These are phyloP conservation scores for Ormyrus nitidulus DNA, from an alignment of 2,888 invertebrate genomes.

Conservation along the genomic window DNA sequence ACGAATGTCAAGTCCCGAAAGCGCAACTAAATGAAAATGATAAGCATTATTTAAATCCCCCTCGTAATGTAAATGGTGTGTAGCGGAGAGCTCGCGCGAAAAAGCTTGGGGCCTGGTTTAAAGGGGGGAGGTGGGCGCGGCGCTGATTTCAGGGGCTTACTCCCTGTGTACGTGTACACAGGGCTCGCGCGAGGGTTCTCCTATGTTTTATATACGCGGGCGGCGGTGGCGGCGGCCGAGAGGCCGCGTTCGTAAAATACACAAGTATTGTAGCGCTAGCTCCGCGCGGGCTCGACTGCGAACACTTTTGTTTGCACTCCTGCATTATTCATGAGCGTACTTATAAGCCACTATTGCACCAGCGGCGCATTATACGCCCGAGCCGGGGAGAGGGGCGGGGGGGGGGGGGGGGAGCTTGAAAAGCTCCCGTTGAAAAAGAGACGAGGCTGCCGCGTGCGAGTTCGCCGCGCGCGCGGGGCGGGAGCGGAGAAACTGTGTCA, in stretches of 20 bases:
- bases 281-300: conserved; percentile 45
- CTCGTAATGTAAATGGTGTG: conserved; percentile 42
- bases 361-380: conserved; percentile 35
- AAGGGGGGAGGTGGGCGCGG: too few species aligned
- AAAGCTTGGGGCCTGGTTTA: neutral
- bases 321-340: conserved; percentile 73
- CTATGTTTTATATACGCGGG: neutral
- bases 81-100: neutral
- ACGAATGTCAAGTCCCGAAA: conserved; percentile 31
- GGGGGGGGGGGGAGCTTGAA: neutral
- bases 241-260: conserved; percentile 64
- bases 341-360: conserved; percentile 68
- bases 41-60: conserved; percentile 65
- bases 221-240: neutral
- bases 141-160: too few species aligned
- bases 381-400: neutral
- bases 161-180: too few species aligned
- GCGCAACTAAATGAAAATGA: conserved; percentile 61
- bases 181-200: too few species aligned
- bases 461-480: neutral
- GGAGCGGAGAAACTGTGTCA: conserved; percentile 35
- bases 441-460: neutral
- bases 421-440: conserved; percentile 19
- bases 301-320: conserved; percentile 67
- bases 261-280: conserved; percentile 63